Evolutionary conservation across 2,797 vertebrate genomes (phyloP).

Genomic region (Momotus momota): DNA sequence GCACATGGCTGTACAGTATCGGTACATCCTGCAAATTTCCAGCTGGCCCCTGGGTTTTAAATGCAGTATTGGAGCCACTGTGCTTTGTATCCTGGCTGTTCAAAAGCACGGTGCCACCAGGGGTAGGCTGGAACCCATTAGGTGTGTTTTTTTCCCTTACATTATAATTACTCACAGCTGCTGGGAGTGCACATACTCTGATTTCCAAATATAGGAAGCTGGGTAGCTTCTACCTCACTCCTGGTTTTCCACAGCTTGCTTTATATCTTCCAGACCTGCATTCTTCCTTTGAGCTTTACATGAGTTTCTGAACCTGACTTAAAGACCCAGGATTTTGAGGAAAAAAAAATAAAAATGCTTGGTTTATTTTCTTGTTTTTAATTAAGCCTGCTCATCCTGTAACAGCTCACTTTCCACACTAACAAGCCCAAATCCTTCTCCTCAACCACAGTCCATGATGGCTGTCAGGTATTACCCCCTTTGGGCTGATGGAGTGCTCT

Average conservation of each 20-base stretch:
- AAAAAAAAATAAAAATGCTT: too few species aligned
- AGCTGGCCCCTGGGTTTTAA: background rate
- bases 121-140: conserved; percentile 29
- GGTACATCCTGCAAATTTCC: background rate
- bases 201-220: conserved; percentile 26
- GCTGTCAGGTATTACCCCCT: too few species aligned
- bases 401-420: too few species aligned
- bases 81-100: background rate
- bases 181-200: background rate
- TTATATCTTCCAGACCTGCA: background rate
- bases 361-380: too few species aligned
- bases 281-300: background rate
- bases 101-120: background rate
- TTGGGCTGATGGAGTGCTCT: too few species aligned
- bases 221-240: background rate
- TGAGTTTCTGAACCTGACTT: background rate
- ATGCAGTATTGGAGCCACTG: background rate
- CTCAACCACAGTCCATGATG: too few species aligned
- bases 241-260: background rate
- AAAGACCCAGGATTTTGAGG: background rate
- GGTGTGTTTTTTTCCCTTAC: background rate
- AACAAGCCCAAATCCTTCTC: too few species aligned
- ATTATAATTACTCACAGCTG: conserved; percentile 26
- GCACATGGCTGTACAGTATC: background rate
- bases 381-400: too few species aligned